Evolutionary conservation across 2,113 vertebrate species (phyloP).

Genomic region (Tragelaphus imberbis): DNA sequence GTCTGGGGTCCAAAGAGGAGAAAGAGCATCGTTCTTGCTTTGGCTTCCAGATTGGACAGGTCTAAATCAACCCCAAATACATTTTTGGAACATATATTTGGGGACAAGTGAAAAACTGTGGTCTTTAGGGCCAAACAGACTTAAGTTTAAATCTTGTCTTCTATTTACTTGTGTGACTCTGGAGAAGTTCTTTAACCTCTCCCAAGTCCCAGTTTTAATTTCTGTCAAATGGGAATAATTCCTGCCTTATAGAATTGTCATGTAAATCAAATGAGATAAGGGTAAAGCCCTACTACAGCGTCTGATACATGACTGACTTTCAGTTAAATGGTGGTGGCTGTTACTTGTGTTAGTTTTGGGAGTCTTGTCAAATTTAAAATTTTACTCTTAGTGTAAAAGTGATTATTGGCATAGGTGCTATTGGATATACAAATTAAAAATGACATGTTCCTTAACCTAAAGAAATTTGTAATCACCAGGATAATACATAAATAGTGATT

Average conservation of each 20-base stretch:
- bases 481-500: neutral
- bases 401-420: neutral
- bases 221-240: neutral
- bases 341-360: neutral
- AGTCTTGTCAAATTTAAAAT: neutral
- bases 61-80: neutral
- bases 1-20: neutral
- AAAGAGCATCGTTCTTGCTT: neutral
- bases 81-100: neutral
- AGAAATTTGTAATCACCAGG: neutral
- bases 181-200: neutral
- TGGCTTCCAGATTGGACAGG: neutral
- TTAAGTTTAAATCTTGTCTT: neutral
- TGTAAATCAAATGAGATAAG: neutral
- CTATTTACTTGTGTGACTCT: neutral
- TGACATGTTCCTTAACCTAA: neutral
- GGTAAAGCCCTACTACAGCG: neutral
- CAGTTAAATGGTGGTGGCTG: constrained; percentile 3
- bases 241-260: neutral
- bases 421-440: neutral
- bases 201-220: neutral
- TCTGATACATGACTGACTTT: neutral
- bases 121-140: neutral
- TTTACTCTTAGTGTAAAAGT: neutral
- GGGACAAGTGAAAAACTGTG: neutral